Base-by-base conservation (phyloP, 1,140 invertebrate genomes). In the Phthorimaea operculella region DNA sequence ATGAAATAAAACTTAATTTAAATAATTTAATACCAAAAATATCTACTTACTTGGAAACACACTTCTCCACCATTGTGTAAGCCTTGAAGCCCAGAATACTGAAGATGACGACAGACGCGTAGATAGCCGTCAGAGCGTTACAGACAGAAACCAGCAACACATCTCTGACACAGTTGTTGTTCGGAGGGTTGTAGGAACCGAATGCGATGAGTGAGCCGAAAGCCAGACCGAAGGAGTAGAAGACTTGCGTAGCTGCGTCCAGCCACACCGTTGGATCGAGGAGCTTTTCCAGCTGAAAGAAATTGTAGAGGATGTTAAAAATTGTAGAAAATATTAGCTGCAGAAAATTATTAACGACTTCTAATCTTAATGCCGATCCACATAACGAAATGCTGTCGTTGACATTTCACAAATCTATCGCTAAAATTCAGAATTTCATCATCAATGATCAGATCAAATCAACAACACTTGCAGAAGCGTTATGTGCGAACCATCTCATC, bases 221-320 rank as follows among this genome's bases (percentile, higher is more conserved):
- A 14, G 94, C 96, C 62, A 97, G 85, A 10, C 96, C 96, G 76
- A 98, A 95, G 4, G 94, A 96, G 83, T 97, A 98, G 85, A 98
- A 98, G 12, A 98, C 96, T 89, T 98, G 96, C 0, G 95, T 97
- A 7, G 96, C 96, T 4, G 96, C 96, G 76, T 97, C 96, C 64
- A 97, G 85, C 96, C 96, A 98, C 0, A 97, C 94, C 48, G 88
- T 93, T 0, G 93, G 92, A 66, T 94, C 89, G 39, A 91, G 73
- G 28, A 96, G 85, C 74, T 93, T 96, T 60, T 93, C 92, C 62
- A 95, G 88, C 92, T 93, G 74, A n/a, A n/a, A n/a, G 0, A 69
- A 65, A 52, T 14, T 45, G 6, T 8, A 45, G n/a, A n/a, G n/a
- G n/a, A 42, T n/a, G 11, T 42, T n/a, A n/a, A 42, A 42, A 42